Conservation (phyloP, 2,888 invertebrate species). For the Chloroclystis v-ata region DNA sequence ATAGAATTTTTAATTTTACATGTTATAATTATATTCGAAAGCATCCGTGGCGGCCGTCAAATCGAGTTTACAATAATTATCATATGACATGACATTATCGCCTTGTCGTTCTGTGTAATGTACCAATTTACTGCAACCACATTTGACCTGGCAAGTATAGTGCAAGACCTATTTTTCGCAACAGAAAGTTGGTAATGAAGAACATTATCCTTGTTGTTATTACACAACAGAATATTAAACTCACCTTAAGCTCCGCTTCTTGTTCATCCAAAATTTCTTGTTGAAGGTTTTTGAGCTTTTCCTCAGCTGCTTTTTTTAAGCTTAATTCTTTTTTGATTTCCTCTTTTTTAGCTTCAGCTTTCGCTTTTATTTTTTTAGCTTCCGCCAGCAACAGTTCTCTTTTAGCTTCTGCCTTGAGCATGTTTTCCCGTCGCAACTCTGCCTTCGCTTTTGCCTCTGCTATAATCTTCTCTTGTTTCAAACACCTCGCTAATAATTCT, state of each 20-base stretch:
- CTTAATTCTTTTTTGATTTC: constrained; percentile 21
- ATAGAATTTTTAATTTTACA: too few species aligned
- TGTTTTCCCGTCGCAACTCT: constrained; percentile 10
- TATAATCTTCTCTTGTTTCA: constrained; percentile 11
- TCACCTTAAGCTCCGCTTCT: constrained; percentile 30
- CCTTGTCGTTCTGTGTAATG: too few species aligned
- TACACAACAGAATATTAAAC: too few species aligned
- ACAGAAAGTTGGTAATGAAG: too few species aligned
- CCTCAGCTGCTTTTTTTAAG: constrained; percentile 22
- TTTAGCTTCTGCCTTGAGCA: constrained; percentile 16
- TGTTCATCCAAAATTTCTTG: constrained; percentile 25
- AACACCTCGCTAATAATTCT: constrained; percentile 11
- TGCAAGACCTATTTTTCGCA: too few species aligned
- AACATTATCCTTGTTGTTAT: too few species aligned
- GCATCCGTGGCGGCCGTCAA: too few species aligned
- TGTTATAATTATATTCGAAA: too few species aligned
- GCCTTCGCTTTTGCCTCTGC: constrained; percentile 12
- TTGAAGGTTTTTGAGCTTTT: constrained; percentile 20
- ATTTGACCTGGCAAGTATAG: too few species aligned
- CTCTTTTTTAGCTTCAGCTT: constrained; percentile 22
- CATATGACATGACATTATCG: too few species aligned
- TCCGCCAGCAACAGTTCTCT: constrained; percentile 9
- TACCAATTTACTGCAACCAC: too few species aligned
- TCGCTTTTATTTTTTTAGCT: constrained; percentile 14
- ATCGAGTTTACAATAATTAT: too few species aligned